Percentiles rank a stretch among this genome's conserved stretches.
Conservation (phyloP, 2,888 invertebrate species). For the Drosophila neonasuta region DNA sequence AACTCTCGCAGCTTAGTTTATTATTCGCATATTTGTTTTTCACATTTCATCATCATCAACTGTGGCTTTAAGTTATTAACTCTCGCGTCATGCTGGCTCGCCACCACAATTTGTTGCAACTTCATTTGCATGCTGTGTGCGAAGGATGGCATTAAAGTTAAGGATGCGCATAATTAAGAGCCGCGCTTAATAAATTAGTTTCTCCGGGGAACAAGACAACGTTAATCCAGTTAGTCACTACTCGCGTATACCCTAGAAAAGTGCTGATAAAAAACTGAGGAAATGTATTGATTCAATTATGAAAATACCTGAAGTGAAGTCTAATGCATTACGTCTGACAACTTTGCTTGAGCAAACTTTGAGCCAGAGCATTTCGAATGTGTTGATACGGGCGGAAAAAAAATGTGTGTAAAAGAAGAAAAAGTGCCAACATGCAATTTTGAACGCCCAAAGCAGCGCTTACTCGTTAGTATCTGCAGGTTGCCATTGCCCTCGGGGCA, state of each 20-base stretch:
- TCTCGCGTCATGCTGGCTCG: no score
- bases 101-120: background rate
- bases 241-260: background rate
- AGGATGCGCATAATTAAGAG: constrained; percentile 1
- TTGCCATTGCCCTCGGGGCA: constrained; percentile 44
- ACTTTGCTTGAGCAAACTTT: background rate
- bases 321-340: background rate
- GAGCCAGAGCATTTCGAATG: background rate
- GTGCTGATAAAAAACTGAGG: background rate
- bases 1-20: no score
- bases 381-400: background rate
- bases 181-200: constrained; percentile 2
- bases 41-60: no score
- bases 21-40: no score
- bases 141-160: background rate
- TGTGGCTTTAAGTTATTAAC: no score
- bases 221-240: background rate
- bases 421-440: constrained; percentile 62
- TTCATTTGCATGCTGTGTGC: constrained; percentile 1
- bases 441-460: constrained; percentile 58
- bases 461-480: constrained; percentile 60
- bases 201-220: background rate
- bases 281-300: constrained; percentile 5
- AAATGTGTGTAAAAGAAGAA: constrained; percentile 8
- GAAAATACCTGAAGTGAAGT: background rate